phyloP scores from a whole-genome alignment of 1,140 invertebrate species.

The Frieseomelitta varia region DNA sequence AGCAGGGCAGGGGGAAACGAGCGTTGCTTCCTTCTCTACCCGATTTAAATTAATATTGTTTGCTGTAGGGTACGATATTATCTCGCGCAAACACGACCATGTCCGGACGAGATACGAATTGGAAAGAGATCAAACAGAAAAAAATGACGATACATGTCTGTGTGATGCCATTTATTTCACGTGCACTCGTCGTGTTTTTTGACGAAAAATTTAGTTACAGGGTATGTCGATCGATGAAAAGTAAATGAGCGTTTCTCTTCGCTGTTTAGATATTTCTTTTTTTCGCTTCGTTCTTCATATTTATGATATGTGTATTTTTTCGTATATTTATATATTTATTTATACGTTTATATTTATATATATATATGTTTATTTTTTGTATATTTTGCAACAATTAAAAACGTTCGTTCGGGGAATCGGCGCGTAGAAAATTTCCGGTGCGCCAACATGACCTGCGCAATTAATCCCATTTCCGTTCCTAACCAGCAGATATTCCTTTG shows the following conservation, averaged over 20 bases:
- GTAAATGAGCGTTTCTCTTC: not conserved
- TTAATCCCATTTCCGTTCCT: conserved; percentile 65
- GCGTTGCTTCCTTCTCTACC: not conserved
- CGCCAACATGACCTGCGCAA: conserved; percentile 52
- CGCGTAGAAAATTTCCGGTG: conserved; percentile 41
- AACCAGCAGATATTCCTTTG: conserved; percentile 46
- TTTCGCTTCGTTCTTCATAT: not conserved
- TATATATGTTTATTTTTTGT: too few species aligned
- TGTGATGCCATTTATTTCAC: not conserved
- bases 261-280: not conserved
- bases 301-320: too few species aligned
- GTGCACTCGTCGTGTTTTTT: too few species aligned
- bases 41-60: not conserved
- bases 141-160: not conserved
- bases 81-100: not conserved
- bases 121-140: not conserved
- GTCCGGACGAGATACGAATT: not conserved
- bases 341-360: too few species aligned
- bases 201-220: not conserved
- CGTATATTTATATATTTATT: too few species aligned
- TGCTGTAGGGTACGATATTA: too few species aligned
- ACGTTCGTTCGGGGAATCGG: conserved; percentile 13
- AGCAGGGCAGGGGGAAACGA: not conserved
- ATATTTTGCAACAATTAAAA: not conserved
- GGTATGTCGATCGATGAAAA: not conserved